phyloP scores from a whole-genome alignment of 2,888 invertebrate genomes.

The Papilio elwesi region DNA sequence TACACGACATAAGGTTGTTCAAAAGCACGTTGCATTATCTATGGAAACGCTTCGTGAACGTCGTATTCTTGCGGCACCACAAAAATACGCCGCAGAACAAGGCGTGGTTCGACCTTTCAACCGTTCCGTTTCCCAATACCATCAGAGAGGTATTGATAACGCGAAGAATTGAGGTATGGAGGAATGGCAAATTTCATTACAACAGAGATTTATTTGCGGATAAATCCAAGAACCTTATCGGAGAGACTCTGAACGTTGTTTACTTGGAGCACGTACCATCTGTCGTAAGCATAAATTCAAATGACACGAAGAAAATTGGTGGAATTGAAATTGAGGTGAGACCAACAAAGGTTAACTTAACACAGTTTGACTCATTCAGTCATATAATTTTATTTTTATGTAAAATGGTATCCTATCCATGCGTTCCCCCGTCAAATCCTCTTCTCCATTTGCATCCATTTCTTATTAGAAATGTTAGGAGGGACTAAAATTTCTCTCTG shows the following conservation, averaged over 20 bases:
- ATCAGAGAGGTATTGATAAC: conserved; percentile 82
- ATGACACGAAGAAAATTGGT: conserved; percentile 69
- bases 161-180: conserved; percentile 88
- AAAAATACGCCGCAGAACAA: conserved; percentile 61
- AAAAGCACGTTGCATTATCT: conserved; percentile 86
- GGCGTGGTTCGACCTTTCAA: conserved; percentile 88
- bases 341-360: no score
- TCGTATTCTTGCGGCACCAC: conserved; percentile 87
- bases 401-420: no score
- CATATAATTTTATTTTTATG: no score
- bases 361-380: no score
- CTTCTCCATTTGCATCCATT: no score
- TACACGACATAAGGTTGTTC: conserved; percentile 88
- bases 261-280: conserved; percentile 89
- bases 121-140: conserved; percentile 89
- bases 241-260: conserved; percentile 85
- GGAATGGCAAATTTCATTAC: conserved; percentile 84
- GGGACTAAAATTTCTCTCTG: no score
- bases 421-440: no score
- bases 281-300: conserved; percentile 74
- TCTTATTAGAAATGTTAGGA: no score
- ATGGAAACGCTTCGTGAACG: conserved; percentile 91
- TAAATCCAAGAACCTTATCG: conserved; percentile 85
- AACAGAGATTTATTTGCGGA: conserved; percentile 80
- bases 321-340: conserved; percentile 90